Conservation (phyloP, 2,888 invertebrate genomes). For the Ennomos fuscantarius region DNA sequence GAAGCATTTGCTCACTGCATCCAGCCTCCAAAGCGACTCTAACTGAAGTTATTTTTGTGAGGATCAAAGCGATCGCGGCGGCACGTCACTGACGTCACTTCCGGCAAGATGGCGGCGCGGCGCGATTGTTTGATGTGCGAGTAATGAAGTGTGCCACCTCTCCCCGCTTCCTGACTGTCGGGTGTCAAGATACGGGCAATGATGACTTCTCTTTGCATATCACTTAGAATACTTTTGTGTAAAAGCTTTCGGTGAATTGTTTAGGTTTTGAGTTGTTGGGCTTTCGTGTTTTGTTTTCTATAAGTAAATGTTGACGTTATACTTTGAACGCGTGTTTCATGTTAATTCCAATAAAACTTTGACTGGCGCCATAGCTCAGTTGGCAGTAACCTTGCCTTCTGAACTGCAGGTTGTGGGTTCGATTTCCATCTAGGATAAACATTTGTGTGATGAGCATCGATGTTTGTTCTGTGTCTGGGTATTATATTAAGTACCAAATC, state of each 20-base stretch:
- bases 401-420: too few relatives aligned
- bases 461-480: too few relatives aligned
- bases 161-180: slow-evolving; percentile 75
- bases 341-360: too few relatives aligned
- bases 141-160: slow-evolving; percentile 84
- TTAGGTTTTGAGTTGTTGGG: slow-evolving; percentile 21
- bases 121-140: slow-evolving; percentile 83
- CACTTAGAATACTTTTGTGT: slow-evolving; percentile 55
- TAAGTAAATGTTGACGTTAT: not conserved
- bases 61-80: slow-evolving; percentile 79
- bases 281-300: slow-evolving; percentile 1
- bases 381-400: too few relatives aligned
- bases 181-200: slow-evolving; percentile 78
- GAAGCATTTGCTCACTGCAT: slow-evolving; percentile 55
- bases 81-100: slow-evolving; percentile 77
- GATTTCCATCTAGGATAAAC: too few relatives aligned
- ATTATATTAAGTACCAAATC: too few relatives aligned
- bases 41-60: slow-evolving; percentile 73
- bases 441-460: too few relatives aligned
- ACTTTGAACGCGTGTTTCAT: not conserved
- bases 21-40: slow-evolving; percentile 50
- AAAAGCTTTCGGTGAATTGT: slow-evolving; percentile 33
- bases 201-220: slow-evolving; percentile 67
- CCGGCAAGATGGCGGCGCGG: slow-evolving; percentile 81
- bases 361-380: too few relatives aligned